Conservation (phyloP, 2,888 invertebrate genomes). For the Tiphia femorata region DNA sequence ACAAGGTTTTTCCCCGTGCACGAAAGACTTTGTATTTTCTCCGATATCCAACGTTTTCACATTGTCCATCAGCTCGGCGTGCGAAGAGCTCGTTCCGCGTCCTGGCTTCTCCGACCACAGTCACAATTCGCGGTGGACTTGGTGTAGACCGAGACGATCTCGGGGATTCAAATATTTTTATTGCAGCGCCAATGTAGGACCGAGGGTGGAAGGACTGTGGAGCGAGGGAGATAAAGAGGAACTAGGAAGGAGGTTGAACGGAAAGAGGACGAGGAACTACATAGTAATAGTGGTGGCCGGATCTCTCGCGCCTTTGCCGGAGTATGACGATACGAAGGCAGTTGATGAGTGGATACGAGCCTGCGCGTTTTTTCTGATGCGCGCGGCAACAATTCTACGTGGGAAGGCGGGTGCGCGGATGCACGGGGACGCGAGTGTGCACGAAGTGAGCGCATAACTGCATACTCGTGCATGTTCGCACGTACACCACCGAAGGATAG, state of each 20-base stretch:
- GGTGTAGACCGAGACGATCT: constrained; percentile 6
- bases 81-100: constrained; percentile 13
- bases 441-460: constrained; percentile 13
- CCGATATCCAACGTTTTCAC: constrained; percentile 24
- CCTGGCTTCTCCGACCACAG: neutral
- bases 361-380: neutral
- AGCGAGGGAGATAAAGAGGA: neutral
- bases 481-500: constrained; percentile 41
- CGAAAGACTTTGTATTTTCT: too few species aligned
- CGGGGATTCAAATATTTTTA: constrained; percentile 5
- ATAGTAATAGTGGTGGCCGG: constrained; percentile 2
- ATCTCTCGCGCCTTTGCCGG: constrained; percentile 20
- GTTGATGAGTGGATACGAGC: neutral
- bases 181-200: neutral
- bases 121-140: constrained; percentile 7
- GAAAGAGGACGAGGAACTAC: neutral
- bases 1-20: too few species aligned
- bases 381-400: constrained; percentile 23
- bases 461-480: constrained; percentile 16
- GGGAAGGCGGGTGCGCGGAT: neutral
- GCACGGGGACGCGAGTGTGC: neutral
- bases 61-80: constrained; percentile 16
- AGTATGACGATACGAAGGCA: constrained; percentile 24
- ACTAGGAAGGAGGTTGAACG: neutral
- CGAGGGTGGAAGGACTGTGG: neutral